A percentile compares a stretch with the other conserved stretches of the same genome.
phyloP scores from a whole-genome alignment of 2,113 vertebrate species.

The Uropsilus gracilis region DNA sequence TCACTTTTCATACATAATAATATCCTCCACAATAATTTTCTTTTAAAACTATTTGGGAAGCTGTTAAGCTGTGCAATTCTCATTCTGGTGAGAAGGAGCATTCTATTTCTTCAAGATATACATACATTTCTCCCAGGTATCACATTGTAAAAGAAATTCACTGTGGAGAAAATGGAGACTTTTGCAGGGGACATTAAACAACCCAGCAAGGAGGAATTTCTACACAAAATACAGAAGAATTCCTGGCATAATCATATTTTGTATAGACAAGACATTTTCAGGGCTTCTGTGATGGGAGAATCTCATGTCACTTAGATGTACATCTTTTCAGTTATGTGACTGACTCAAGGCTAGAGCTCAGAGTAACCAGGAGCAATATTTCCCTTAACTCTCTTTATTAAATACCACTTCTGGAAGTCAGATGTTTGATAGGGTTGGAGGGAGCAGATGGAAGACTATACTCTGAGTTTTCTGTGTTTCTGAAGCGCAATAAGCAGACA shows the following conservation, averaged over 20 bases:
- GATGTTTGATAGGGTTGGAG: background rate
- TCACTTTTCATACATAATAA: slow-evolving; percentile 48
- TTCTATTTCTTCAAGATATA: slow-evolving; percentile 25
- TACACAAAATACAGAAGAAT: slow-evolving; percentile 19
- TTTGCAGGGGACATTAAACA: background rate
- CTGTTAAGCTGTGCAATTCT: slow-evolving; percentile 58
- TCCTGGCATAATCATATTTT: background rate
- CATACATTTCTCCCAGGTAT: background rate
- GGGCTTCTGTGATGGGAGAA: background rate
- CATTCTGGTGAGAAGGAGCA: background rate
- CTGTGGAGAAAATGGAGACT: background rate
- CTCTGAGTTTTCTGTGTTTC: background rate
- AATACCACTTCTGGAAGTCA: background rate
- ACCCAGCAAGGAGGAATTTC: background rate
- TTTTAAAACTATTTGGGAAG: slow-evolving; percentile 66
- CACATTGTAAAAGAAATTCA: slow-evolving; percentile 12
- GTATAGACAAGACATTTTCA: background rate
- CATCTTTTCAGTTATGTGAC: background rate
- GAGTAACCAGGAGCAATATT: background rate
- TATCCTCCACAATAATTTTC: slow-evolving; percentile 56
- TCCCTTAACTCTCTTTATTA: background rate
- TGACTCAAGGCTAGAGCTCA: background rate
- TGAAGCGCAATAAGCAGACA: background rate
- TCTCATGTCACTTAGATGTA: background rate
- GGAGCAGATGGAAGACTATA: background rate